Base-by-base conservation (phyloP, 2,797 vertebrate species). In the Diplodus puntazzo region DNA sequence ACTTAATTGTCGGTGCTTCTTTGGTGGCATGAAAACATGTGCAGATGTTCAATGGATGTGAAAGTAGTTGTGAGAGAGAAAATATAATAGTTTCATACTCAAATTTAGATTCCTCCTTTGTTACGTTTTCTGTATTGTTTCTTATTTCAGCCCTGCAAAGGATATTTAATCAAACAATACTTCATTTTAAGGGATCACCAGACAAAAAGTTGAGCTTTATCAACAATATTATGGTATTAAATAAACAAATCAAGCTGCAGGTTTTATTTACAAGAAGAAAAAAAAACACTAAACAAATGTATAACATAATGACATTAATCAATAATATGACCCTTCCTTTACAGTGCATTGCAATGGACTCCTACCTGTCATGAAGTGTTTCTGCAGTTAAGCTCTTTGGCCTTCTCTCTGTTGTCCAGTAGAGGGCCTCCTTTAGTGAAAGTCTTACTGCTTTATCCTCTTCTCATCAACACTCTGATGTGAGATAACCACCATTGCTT, bases 351-450 rank as follows among this genome's bases (percentile, higher is more conserved):
- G 30, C 5, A 53, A 11, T 53, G 27, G 14, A 21, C 49, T 7
- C 21, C 9, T 1, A 25, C 14, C 21, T 25, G 5, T 71, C n/a
- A 9, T 17, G 25, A 0, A 9, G 6, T 71, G 10, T 61, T 73
- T 42, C 27, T 10, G n/a, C 8, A 7, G 1, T 60, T 4, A 18
- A 5, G 9, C 16, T 55, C 30, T 45, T 23, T 68, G 69, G 50
- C 3, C 0, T 75, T 50, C 20, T 45, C 10, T 14, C 23, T 49
- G 9, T 6, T 88, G 64, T 76, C 89, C 90, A 89, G 69, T 59
- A 92, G 87, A 81, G 80, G 86, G 81, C 73, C 14, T 72, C 66
- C 34, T 81, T 79, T 5, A 20, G 18, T 42, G 5, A 6, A 27
- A 27, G 8, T 57, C 25, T 34, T 39, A 30, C 14, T 2, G 18